Conservation (phyloP, 2,113 vertebrate genomes). For the Tragelaphus imberbis region DNA sequence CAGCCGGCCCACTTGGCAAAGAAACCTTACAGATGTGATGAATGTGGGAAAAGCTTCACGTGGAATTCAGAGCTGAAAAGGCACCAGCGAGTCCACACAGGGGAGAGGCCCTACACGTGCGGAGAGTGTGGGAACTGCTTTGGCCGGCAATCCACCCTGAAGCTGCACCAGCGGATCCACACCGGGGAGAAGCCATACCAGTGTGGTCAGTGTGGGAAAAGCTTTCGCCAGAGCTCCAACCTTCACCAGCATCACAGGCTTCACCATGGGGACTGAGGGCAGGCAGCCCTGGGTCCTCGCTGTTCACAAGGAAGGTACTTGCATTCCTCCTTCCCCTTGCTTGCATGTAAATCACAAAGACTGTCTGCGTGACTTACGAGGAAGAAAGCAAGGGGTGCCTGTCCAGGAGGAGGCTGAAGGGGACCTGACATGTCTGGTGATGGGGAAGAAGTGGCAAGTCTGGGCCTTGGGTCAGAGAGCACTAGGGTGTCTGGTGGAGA, state of each 20-base stretch:
- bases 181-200: conserved; percentile 75
- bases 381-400: background rate
- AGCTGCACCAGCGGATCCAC: conserved; percentile 75
- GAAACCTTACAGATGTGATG: conserved; percentile 60
- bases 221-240: conserved; percentile 75
- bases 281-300: too few relatives aligned
- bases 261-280: conserved; percentile 62
- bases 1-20: background rate
- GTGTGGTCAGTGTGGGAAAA: conserved; percentile 73
- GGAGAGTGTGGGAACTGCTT: conserved; percentile 71
- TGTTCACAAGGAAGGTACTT: background rate
- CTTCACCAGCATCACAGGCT: conserved; percentile 74
- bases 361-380: background rate
- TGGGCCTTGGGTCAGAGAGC: background rate
- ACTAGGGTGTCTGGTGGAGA: background rate
- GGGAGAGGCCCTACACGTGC: conserved; percentile 67
- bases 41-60: conserved; percentile 73
- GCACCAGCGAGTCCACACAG: conserved; percentile 68
- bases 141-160: conserved; percentile 73
- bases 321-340: background rate
- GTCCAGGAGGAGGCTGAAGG: background rate
- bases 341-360: conserved; percentile 31
- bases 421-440: background rate
- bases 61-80: conserved; percentile 72
- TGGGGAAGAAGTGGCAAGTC: background rate